These are phyloP conservation scores for Drosophila takahashii DNA, from an alignment of 1,140 invertebrate species.

Conservation along the genomic window DNA sequence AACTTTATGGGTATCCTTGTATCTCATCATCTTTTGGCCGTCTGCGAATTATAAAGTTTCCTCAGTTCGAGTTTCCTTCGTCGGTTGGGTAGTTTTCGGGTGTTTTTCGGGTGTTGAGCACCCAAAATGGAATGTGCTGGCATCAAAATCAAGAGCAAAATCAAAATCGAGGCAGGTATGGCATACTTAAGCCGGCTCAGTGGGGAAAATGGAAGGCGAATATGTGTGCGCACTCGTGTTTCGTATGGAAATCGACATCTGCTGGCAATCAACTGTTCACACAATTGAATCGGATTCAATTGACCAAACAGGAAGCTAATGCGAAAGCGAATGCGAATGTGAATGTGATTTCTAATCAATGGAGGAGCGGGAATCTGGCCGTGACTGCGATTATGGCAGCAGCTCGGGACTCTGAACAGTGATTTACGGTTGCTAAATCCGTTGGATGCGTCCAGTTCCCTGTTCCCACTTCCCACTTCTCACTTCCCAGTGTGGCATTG, in stretches of 20 bases:
- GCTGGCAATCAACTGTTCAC: conserved; percentile 42
- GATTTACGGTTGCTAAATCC: conserved; percentile 46
- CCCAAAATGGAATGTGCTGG: conserved; percentile 4
- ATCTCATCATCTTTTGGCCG: background rate
- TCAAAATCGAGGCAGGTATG: background rate
- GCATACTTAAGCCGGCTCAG: background rate
- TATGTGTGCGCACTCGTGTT: background rate
- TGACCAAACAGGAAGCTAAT: conserved; percentile 36
- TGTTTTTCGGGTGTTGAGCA: background rate
- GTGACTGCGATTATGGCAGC: conserved; percentile 10
- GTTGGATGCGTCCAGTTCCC: background rate
- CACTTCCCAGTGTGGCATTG: conserved; percentile 10
- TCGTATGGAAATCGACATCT: conserved; percentile 32
- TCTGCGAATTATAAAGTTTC: conserved; percentile 1
- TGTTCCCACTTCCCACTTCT: background rate
- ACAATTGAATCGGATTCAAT: conserved; percentile 41
- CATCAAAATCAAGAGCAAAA: background rate
- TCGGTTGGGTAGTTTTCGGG: background rate
- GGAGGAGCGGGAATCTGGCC: background rate
- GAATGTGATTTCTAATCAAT: conserved; percentile 43
- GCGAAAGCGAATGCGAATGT: conserved; percentile 5
- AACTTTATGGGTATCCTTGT: conserved; percentile 1
- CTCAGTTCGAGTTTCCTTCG: background rate
- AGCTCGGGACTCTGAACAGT: conserved; percentile 1
- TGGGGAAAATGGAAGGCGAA: background rate